These are phyloP conservation scores for Mimumesa dahlbomi DNA, from an alignment of 2,888 invertebrate genomes.

Conservation along the genomic window DNA sequence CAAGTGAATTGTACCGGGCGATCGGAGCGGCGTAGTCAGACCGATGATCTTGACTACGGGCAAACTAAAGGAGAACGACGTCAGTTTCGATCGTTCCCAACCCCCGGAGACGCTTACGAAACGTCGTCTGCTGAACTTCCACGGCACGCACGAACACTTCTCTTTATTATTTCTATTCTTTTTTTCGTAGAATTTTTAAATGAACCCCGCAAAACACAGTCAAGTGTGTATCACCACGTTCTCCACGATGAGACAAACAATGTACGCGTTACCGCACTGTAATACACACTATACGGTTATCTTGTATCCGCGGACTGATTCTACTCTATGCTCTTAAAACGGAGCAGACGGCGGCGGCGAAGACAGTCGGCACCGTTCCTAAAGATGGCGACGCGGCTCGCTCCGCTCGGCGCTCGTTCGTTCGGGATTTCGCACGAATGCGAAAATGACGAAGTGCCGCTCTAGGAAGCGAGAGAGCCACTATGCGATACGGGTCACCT, in stretches of 20 bases:
- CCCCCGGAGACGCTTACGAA: conserved; percentile 30
- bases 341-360: conserved; percentile 47
- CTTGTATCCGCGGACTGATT: conserved; percentile 29
- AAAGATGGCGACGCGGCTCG: conserved; percentile 74
- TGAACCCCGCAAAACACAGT: conserved; percentile 39
- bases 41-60: conserved; percentile 22
- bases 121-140: conserved; percentile 46
- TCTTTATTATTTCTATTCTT: too few relatives aligned
- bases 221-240: conserved; percentile 20
- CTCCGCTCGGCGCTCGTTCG: conserved; percentile 64
- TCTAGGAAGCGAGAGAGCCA: conserved; percentile 64
- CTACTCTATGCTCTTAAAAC: conserved; percentile 20
- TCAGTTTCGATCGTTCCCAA: conserved; percentile 37
- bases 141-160: conserved; percentile 41
- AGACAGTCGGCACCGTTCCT: conserved; percentile 59
- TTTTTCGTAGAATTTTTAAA: conserved; percentile 26
- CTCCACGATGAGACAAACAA: conserved; percentile 8
- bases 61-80: conserved; percentile 21
- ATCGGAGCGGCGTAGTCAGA: conserved; percentile 1
- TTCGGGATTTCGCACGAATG: conserved; percentile 73
- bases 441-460: conserved; percentile 66
- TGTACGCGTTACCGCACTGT: conserved; percentile 29
- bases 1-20: too few relatives aligned
- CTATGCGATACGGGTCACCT: conserved; percentile 63
- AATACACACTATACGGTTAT: conserved; percentile 23